These are phyloP conservation scores for Drosophila burlai DNA, from an alignment of 1,140 invertebrate species.

Conservation along the genomic window DNA sequence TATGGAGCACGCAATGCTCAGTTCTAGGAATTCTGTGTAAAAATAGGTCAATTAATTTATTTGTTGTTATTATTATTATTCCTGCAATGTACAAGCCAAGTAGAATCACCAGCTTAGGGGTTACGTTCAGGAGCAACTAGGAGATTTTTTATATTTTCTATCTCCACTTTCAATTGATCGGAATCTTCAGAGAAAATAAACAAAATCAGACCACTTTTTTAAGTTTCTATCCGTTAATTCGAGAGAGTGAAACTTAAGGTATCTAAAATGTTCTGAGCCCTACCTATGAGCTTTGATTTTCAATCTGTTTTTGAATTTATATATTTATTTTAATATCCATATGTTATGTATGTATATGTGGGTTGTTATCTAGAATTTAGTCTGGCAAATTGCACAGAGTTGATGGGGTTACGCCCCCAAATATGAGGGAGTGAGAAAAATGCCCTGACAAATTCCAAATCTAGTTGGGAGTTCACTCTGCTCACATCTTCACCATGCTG, in stretches of 20 bases:
- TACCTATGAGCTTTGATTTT: background rate
- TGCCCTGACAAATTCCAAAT: conserved; percentile 2
- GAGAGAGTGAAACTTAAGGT: too few species aligned
- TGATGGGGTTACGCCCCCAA: conserved; percentile 55
- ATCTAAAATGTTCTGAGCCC: too few species aligned
- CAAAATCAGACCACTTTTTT: too few species aligned
- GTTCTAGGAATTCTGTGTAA: conserved; percentile 1
- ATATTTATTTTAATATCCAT: too few species aligned
- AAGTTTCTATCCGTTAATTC: too few species aligned
- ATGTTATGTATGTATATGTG: background rate
- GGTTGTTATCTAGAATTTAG: conserved; percentile 20
- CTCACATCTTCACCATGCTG: conserved; percentile 45
- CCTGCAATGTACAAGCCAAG: background rate
- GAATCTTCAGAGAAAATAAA: too few species aligned
- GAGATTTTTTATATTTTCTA: background rate
- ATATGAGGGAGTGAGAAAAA: background rate
- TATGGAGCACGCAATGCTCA: conserved; percentile 22
- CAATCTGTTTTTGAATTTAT: conserved; percentile 10
- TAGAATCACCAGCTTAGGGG: background rate
- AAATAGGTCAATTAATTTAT: background rate
- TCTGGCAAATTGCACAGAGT: background rate
- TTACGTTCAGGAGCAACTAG: background rate
- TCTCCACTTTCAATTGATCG: background rate
- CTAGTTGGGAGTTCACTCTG: conserved; percentile 24
- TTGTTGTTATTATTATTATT: background rate